Base-by-base conservation (phyloP, 1,140 invertebrate species). In the Hestina assimilis region DNA sequence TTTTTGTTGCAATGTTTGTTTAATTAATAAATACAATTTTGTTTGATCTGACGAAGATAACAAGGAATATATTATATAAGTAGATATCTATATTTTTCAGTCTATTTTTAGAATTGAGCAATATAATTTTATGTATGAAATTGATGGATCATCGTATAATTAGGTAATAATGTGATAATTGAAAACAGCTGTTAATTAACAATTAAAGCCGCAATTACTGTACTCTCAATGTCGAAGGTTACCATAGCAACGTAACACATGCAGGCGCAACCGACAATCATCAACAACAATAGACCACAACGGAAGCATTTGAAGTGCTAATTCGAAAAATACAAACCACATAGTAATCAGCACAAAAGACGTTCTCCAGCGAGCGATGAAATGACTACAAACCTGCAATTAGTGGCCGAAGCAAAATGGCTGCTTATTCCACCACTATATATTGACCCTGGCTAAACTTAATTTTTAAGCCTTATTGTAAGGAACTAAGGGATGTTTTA, bases 321-420 rank as follows among this genome's bases (percentile, higher is more conserved):
- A 87, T 87, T 87, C 78, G 84, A 86, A 85, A 84, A 86, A 76
- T 72, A 83, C 66, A 79, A 83, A 86, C 83, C 83, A 63, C 79
- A 80, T 64, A 65, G 66, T 78, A 84, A 82, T 80, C 70, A 80
- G 66, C 69, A 72, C 53, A 82, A 72, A n/a, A 83, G 72, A 76
- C 70, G 75, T 69, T 69, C 64, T 66, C 69, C 65, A 63, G 47
- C 42, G 47, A 71, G 64, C 80, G 75, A 79, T 79, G 74, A 85
- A 81, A 81, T 83, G 69, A 81, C 69, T 78, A 79, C 68, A 45
- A 69, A 62, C 73, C 76, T 81, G 63, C 69, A 85, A 87, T 85
- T 87, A 85, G 76, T 75, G 67, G 59, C 72, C 69, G 59, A 75
- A 62, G 75, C 79, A 84, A 87, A 83, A 85, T 85, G 83, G 82